Percentiles rank a stretch among this genome's conserved stretches.
phyloP scores from a whole-genome alignment of 2,797 vertebrate species.

The Orientallactaga sibirica region DNA sequence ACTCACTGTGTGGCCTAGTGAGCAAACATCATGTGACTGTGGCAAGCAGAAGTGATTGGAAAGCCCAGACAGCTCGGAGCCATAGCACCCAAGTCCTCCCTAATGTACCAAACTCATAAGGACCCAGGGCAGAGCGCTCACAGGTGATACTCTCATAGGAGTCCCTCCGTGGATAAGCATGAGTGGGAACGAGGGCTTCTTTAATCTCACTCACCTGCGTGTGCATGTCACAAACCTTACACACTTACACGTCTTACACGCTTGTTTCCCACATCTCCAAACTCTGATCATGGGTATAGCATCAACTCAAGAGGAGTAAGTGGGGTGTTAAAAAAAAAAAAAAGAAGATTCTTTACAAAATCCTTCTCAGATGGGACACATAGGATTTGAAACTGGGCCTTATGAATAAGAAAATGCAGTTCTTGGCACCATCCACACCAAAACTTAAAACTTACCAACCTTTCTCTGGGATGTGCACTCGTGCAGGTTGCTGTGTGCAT shows the following conservation, averaged over 20 bases:
- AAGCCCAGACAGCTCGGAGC: background rate
- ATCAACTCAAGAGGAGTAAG: background rate
- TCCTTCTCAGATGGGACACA: background rate
- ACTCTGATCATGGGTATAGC: background rate
- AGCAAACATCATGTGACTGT: background rate
- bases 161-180: background rate
- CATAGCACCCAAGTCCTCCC: background rate
- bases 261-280: background rate
- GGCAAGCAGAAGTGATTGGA: background rate
- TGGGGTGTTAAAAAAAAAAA: background rate
- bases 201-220: background rate
- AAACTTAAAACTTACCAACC: conserved; percentile 19
- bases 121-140: background rate
- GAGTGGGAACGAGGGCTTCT: background rate
- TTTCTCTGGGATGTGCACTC: background rate
- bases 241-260: background rate
- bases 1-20: background rate
- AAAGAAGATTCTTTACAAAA: background rate
- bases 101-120: background rate
- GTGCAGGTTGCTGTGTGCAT: background rate
- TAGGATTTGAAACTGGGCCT: background rate
- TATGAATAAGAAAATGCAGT: background rate
- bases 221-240: background rate
- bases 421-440: background rate
- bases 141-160: background rate